Base-by-base conservation (phyloP, 2,113 vertebrate species). In the Bujurquina vittata region DNA sequence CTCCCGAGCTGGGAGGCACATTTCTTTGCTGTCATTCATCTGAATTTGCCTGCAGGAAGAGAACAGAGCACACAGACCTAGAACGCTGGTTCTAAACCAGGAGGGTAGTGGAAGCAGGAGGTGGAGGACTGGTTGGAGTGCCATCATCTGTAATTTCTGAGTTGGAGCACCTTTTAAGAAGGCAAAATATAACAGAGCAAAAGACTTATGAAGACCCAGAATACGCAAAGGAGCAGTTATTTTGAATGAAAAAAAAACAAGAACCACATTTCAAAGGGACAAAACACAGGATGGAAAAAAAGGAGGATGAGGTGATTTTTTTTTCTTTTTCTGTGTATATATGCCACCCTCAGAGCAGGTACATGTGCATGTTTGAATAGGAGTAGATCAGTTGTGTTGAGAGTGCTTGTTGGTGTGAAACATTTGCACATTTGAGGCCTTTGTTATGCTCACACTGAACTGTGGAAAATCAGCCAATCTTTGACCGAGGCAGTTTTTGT, bases 261-360 rank as follows among this genome's bases (percentile, higher is more conserved):
- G 31, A 52, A 11, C 43, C 52, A 35, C 59, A 31, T 75, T 69
- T 76, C 2, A 26, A 26, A 81, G 65, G 60, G 37, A 23, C n/a
- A 52, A 52, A n/a, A 15, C 7, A 2, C 59, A 88, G 58, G 54
- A 95, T 94, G 94, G 92, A 92, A 20, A 89, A 92, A 65, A 92
- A 91, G 18, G 91, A 94, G 23, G 92, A 93, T 11, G 83, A 94
- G 94, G 94, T 94, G 85, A 93, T 69, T 7, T n/a, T 77, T 23
- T 49, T 7, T 17, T 49, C 15, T 49, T 49, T 81, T 12, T 83
- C 57, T 81, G 60, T 77, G 55, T 61, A 12, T 40, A 33, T n/a
- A 11, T 33, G 20, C 81, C 35, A 26, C 29, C 15, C 7, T 77
- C 75, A 29, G 43, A 69, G 62, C 43, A 77, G 49, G 20, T 59